phyloP scores from a whole-genome alignment of 53 echinoderm and acorn worm genomes.

The Holothuria scabra region DNA sequence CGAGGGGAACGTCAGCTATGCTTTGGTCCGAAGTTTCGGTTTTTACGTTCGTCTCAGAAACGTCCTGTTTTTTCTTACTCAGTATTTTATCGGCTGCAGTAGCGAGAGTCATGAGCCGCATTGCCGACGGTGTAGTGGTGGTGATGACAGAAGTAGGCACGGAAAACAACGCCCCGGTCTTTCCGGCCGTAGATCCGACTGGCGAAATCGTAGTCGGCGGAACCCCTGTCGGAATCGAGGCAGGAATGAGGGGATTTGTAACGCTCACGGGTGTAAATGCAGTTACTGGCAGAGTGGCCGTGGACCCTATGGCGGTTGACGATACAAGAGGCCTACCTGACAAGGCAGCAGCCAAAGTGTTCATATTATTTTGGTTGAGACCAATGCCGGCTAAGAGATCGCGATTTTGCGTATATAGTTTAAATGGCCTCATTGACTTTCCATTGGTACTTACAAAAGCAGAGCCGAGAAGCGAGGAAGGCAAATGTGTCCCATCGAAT shows the following conservation, averaged over 20 bases:
- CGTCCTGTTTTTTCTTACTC: slow-evolving; percentile 59
- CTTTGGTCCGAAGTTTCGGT: slow-evolving; percentile 15
- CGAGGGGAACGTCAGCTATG: neutral
- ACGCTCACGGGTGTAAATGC: slow-evolving; percentile 32
- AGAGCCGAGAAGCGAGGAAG: neutral
- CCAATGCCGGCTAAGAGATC: slow-evolving; percentile 64
- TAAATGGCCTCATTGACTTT: slow-evolving; percentile 71
- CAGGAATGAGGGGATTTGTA: slow-evolving; percentile 46
- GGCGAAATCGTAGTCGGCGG: slow-evolving; percentile 43
- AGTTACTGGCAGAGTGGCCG: slow-evolving; percentile 47
- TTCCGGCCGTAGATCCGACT: slow-evolving; percentile 40
- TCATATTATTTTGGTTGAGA: slow-evolving; percentile 20
- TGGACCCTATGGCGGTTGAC: slow-evolving; percentile 10
- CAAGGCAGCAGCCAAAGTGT: slow-evolving; percentile 39
- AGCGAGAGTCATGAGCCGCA: slow-evolving; percentile 92
- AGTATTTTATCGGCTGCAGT: slow-evolving; percentile 92
- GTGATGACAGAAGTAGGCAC: slow-evolving; percentile 44
- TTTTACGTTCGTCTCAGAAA: slow-evolving; percentile 7
- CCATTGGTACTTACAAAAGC: slow-evolving; percentile 40
- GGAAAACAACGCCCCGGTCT: slow-evolving; percentile 12
- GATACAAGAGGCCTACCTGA: slow-evolving; percentile 1
- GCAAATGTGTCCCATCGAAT: slow-evolving; percentile 9
- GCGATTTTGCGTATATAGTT: slow-evolving; percentile 63
- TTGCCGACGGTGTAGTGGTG: slow-evolving; percentile 38
- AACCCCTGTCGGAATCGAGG: slow-evolving; percentile 45